Evolutionary conservation across 2,888 invertebrate genomes (phyloP).

Genomic region (Acholoe squamosa): DNA sequence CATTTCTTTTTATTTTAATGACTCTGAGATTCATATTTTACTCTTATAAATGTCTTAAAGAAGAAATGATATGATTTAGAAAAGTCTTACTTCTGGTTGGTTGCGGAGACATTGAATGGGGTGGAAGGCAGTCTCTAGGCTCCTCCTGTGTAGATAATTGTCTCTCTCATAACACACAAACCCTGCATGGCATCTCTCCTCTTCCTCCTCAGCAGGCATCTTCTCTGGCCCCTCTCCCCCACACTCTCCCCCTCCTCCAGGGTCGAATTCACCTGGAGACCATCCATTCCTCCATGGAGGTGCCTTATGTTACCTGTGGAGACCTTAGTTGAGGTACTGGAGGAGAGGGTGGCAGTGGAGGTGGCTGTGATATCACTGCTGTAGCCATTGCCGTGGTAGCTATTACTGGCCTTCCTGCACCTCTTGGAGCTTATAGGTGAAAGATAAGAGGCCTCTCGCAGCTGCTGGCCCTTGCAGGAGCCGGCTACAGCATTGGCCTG

Average conservation of each 20-base stretch:
- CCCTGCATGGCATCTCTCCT: constrained; percentile 64
- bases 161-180: constrained; percentile 74
- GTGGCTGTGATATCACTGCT: not conserved
- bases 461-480: not conserved
- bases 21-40: no score
- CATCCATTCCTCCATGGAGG: not conserved
- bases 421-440: not conserved
- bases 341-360: not conserved
- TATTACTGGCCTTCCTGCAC: not conserved
- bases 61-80: no score
- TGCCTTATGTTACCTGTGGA: no score
- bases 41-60: no score
- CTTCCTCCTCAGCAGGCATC: not conserved
- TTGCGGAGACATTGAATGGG: constrained; percentile 71
- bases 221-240: not conserved
- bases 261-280: not conserved
- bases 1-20: no score
- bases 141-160: constrained; percentile 74
- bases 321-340: not conserved
- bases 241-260: not conserved
- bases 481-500: not conserved
- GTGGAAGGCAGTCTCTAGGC: constrained; percentile 73
- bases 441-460: not conserved
- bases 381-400: no score
- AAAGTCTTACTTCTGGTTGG: constrained; percentile 73